Percentiles rank a stretch among this genome's conserved stretches.
phyloP scores from a whole-genome alignment of 2,797 vertebrate species.

The Poecile montanus region DNA sequence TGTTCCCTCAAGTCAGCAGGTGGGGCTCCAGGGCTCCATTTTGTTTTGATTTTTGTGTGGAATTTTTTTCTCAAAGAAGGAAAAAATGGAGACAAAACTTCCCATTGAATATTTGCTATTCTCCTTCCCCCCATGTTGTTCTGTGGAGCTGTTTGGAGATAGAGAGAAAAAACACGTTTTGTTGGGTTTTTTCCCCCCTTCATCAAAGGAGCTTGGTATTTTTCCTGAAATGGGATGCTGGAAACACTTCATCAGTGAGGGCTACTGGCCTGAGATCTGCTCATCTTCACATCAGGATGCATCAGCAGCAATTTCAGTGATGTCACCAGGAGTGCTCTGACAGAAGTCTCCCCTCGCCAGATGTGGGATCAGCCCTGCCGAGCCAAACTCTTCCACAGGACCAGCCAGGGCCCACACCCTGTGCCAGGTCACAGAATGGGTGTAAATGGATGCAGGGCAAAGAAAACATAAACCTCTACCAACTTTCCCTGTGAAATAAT shows the following conservation, averaged over 20 bases:
- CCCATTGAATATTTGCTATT: not conserved
- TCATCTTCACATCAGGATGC: not conserved
- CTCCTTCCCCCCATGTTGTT: not conserved
- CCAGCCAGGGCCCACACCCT: not conserved
- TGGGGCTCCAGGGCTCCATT: slow-evolving; percentile 39
- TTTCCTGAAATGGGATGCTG: not conserved
- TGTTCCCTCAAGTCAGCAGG: slow-evolving; percentile 44
- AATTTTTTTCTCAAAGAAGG: not conserved
- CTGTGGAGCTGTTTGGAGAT: not conserved
- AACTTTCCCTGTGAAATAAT: not conserved
- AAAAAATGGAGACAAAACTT: not conserved
- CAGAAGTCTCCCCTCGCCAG: not conserved
- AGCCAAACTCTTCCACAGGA: not conserved
- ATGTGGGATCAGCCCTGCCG: fast-evolving
- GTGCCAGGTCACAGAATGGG: not conserved
- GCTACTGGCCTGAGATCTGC: not conserved
- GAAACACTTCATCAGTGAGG: not conserved
- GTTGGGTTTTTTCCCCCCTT: not conserved
- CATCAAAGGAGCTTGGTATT: not conserved
- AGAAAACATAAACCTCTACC: not conserved
- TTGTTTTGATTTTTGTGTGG: not conserved
- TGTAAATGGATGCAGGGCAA: not conserved
- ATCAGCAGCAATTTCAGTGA: not conserved
- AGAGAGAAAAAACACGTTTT: fast-evolving
- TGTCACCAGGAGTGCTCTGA: not conserved